Base-by-base conservation (phyloP, 2,797 vertebrate genomes). In the Spinus olivaceus region DNA sequence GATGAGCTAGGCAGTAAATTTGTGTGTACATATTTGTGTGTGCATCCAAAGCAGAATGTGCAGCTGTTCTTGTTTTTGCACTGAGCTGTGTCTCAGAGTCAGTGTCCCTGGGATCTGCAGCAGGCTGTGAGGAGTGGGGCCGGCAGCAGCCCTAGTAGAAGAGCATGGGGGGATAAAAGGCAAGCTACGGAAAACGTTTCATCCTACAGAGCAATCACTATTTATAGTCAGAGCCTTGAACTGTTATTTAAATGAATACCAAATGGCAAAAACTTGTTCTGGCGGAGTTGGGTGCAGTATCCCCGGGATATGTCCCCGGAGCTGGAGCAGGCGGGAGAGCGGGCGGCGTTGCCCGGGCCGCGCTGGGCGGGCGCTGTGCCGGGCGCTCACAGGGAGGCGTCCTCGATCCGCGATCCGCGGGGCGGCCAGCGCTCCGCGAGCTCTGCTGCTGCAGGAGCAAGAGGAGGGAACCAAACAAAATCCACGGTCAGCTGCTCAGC, bases 251-350 rank as follows among this genome's bases (percentile, higher is more conserved):
- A 64, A 81, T 17, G 3, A n/a, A 5, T 61, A 65, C 28, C n/a
- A 50, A 54, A 50, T 10, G 73, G 32, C 33, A n/a, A 37, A 39
- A 70, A 11, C 11, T 11, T 15, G n/a, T 47, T 35, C 5, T 59
- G 78, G 41, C 27, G 21, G 69, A 12, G 46, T 2, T 30, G 25
- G 15, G 5, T 12, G 2, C n/a, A 0, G 28, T 20, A 7, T 18
- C 7, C 30, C 37, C 28, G 2, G 8, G 8, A 0, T 0, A 0
- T 0, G 46, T 33, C 69, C 19, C 60, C 1, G 67, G 32, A 30
- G 57, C 4, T 9, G 73, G 66, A 18, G 65, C 30, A 0, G 63
- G 81, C 6, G 3, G 74, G 22, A 20, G 15, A 1, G 56, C 6
- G 3, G 64, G 2, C 2, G 80, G 30, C 80, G 0, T 0, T 8